These are phyloP conservation scores for Pseudochaenichthys georgianus DNA, from an alignment of 2,797 vertebrate genomes.

Conservation along the genomic window DNA sequence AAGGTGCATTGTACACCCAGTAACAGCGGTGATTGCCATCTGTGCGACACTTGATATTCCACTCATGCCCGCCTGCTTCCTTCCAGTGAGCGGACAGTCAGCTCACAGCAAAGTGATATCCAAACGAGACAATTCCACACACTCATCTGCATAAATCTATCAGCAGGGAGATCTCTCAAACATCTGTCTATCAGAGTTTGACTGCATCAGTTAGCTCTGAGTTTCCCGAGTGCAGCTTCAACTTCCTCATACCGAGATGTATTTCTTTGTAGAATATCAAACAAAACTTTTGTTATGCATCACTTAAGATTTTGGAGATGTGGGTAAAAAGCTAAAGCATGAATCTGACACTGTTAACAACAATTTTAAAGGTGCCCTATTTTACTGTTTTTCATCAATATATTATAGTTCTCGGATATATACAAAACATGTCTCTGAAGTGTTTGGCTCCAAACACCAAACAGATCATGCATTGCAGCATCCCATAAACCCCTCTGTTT, in stretches of 20 bases:
- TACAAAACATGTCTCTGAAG: no score
- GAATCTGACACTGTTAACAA: not conserved
- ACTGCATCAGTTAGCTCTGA: slow-evolving; percentile 10
- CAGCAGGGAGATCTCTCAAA: slow-evolving; percentile 32
- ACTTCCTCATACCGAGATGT: not conserved
- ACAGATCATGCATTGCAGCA: no score
- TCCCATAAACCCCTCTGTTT: no score
- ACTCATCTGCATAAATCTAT: slow-evolving; percentile 52
- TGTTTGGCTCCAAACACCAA: no score
- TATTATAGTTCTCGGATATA: no score
- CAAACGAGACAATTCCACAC: slow-evolving; percentile 52
- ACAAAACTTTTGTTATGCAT: not conserved
- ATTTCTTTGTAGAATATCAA: slow-evolving; percentile 15
- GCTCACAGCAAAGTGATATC: slow-evolving; percentile 55
- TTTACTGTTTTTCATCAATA: no score
- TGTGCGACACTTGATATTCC: slow-evolving; percentile 72
- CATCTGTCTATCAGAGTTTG: slow-evolving; percentile 39
- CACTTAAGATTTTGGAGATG: not conserved
- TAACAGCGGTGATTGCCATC: slow-evolving; percentile 21
- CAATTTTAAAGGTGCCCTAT: not conserved
- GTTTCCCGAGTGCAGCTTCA: not conserved
- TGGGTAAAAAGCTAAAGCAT: not conserved
- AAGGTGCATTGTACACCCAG: not conserved
- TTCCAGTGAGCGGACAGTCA: slow-evolving; percentile 54
- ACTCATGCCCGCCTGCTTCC: slow-evolving; percentile 50